A percentile compares a stretch with the other conserved stretches of the same genome.
Conservation (phyloP, 2,113 vertebrate genomes). For the Butorides virescens region DNA sequence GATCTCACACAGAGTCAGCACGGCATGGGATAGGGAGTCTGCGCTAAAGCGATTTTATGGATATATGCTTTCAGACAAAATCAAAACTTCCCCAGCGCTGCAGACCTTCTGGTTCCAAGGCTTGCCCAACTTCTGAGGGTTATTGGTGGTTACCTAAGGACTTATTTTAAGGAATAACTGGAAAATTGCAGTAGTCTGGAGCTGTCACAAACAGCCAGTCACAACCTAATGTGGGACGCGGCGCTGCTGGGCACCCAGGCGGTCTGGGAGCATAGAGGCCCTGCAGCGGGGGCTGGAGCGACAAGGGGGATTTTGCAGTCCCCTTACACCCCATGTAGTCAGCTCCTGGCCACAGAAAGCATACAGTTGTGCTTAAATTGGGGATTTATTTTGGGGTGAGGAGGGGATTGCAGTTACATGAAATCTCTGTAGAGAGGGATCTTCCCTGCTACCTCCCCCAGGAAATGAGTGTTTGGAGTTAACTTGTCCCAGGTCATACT, state of each 20-base stretch:
- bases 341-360: neutral
- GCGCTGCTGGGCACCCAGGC: neutral
- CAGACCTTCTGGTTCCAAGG: neutral
- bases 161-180: neutral
- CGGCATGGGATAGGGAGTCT: neutral
- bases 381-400: neutral
- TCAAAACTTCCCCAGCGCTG: neutral
- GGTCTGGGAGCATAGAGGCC: neutral
- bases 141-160: neutral
- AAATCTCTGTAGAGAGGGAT: neutral
- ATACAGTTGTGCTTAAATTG: neutral
- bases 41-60: neutral
- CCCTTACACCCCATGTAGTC: neutral
- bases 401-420: neutral
- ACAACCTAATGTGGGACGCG: neutral
- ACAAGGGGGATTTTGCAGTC: neutral
- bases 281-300: neutral
- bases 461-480: neutral
- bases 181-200: neutral
- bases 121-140: neutral
- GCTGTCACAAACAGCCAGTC: neutral
- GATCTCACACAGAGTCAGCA: slow-evolving; percentile 4
- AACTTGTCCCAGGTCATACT: neutral
- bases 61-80: neutral
- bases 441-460: neutral